Base-by-base conservation (phyloP, 2,113 vertebrate species). In the Henicopernis longicauda region DNA sequence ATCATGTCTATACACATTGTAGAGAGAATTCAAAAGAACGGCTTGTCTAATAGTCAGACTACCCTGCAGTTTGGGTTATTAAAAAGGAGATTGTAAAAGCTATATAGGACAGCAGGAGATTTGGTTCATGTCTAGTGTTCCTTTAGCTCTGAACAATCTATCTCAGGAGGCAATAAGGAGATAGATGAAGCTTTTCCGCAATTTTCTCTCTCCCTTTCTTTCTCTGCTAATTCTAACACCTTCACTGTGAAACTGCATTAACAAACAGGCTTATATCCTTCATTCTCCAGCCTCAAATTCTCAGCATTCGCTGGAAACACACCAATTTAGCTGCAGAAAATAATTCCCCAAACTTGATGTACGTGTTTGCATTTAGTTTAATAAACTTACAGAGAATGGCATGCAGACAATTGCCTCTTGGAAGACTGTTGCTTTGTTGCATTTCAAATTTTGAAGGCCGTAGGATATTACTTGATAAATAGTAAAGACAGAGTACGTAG, bases 61-160 rank as follows among this genome's bases (percentile, higher is more conserved):
- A 96, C 79, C 95, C 92, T 72, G 94, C 91, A 95, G 94, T 98
- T 96, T 94, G 91, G 91, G 90, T 96, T 97, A 97, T 96, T 97
- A 96, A 94, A 98, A 98, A 97, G 93, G 94, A 97, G 96, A 98
- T 87, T 97, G 94, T 94, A 94, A 97, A 98, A 97, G 96, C 95
- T 96, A 97, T 95, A 95, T 96, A 97, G 97, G 97, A 96, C 97
- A 98, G 95, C 88, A 90, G 89, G 97, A 96, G 96, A 97, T 98
- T 98, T 97, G 90, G 73, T 96, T 97, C 92, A 90, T 40, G 89
- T 89, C 93, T 96, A 89, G 90, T 90, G 91, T 95, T 98, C 96
- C 93, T 96, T 97, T 91, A 96, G 96, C 95, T 96, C 95, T 93
- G 82, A 97, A 97, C 96, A 98, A 94, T 97, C 91, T 95, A 95